Percentiles rank a stretch among this genome's conserved stretches.
These are phyloP conservation scores for Dicranocentrus wangi DNA, from an alignment of 2,888 invertebrate genomes.

Conservation along the genomic window DNA sequence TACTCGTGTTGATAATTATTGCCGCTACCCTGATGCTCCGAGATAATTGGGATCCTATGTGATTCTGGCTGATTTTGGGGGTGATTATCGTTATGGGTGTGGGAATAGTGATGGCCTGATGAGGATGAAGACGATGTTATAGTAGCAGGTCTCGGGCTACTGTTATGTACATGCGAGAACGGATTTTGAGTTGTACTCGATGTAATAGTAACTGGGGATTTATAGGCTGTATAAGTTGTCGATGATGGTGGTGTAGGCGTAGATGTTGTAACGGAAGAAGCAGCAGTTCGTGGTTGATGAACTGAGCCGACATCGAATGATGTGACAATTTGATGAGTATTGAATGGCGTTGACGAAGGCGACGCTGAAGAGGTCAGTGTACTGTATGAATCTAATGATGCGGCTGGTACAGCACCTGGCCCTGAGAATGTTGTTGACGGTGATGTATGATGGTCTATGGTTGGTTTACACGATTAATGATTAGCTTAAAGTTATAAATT, in stretches of 20 bases:
- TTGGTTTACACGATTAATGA: neutral
- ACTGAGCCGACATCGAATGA: conserved; percentile 14
- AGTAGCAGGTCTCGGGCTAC: conserved; percentile 10
- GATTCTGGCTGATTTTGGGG: conserved; percentile 40
- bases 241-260: conserved; percentile 17
- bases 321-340: conserved; percentile 9
- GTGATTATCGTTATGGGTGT: conserved; percentile 12
- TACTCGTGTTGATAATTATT: conserved; percentile 33
- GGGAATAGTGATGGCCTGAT: neutral
- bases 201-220: neutral
- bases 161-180: neutral
- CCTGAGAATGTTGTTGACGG: neutral
- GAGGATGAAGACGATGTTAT: neutral
- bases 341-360: neutral
- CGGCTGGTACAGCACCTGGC: neutral
- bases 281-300: neutral
- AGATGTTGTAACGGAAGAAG: conserved; percentile 1
- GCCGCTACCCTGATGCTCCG: neutral
- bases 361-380: conserved; percentile 15
- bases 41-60: conserved; percentile 46
- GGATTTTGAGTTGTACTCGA: conserved; percentile 19
- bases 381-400: conserved; percentile 14
- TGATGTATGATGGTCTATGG: neutral
- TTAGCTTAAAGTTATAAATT: neutral
- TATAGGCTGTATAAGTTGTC: conserved; percentile 33